Evolutionary conservation across 2,797 vertebrate species (phyloP).

Genomic region (Coregonus ussuriensis): DNA sequence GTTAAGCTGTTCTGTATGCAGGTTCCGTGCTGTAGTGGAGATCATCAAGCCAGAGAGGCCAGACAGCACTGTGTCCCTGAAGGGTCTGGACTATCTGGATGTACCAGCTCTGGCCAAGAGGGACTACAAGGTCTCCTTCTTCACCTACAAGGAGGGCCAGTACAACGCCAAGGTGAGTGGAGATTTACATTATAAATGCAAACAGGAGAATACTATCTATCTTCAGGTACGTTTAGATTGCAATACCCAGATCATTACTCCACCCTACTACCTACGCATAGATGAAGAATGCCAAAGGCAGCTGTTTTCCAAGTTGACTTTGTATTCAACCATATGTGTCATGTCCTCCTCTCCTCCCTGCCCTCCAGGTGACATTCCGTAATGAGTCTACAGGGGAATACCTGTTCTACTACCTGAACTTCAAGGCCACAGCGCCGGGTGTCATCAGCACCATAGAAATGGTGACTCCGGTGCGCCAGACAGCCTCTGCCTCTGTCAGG

Average conservation of each 20-base stretch:
- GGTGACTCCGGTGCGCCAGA: too few species aligned
- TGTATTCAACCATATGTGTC: too few species aligned
- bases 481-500: too few species aligned
- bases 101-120: constrained; percentile 77
- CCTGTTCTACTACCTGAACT: constrained; percentile 80
- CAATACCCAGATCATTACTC: too few species aligned
- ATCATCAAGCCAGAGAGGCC: constrained; percentile 81
- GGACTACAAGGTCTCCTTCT: constrained; percentile 84
- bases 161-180: too few species aligned
- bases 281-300: too few species aligned
- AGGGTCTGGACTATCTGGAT: constrained; percentile 82
- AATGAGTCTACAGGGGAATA: constrained; percentile 83
- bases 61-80: constrained; percentile 76
- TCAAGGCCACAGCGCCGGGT: too few species aligned
- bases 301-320: too few species aligned
- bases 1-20: constrained; percentile 41
- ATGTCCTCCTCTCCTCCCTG: neutral
- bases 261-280: too few species aligned
- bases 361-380: constrained; percentile 81
- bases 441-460: too few species aligned
- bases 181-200: neutral
- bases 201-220: neutral
- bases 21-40: constrained; percentile 81
- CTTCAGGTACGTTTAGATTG: neutral
- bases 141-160: constrained; percentile 83